phyloP scores from a whole-genome alignment of 2,888 invertebrate genomes.

The Stratiomys singularior region DNA sequence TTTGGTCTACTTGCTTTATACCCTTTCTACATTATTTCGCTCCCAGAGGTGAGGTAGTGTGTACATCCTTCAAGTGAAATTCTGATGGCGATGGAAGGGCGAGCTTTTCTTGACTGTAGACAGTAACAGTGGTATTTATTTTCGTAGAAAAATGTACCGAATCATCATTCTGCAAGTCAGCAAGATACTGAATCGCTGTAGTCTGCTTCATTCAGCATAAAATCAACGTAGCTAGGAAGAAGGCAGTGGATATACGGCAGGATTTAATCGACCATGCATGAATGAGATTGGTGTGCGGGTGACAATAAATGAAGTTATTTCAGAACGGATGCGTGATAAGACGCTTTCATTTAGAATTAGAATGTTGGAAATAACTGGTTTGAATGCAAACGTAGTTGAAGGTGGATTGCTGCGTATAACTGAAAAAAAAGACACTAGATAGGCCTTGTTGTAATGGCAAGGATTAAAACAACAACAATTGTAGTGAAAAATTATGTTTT shows the following conservation, averaged over 20 bases:
- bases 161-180: conserved; percentile 5
- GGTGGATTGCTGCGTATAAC: too few relatives aligned
- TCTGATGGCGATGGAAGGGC: too few relatives aligned
- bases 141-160: conserved; percentile 19
- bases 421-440: too few relatives aligned
- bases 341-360: background rate
- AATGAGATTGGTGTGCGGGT: conserved; percentile 12
- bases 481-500: too few relatives aligned
- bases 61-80: too few relatives aligned
- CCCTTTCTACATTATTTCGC: background rate
- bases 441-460: too few relatives aligned
- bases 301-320: conserved; percentile 38
- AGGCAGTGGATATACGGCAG: background rate
- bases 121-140: background rate
- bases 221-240: background rate
- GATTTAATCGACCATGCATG: conserved; percentile 39
- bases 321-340: conserved; percentile 28
- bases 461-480: too few relatives aligned
- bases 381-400: background rate
- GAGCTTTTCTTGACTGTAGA: too few relatives aligned
- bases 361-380: background rate
- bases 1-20: background rate
- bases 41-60: too few relatives aligned
- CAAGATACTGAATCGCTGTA: conserved; percentile 1
- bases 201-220: background rate